Base-by-base conservation (phyloP, 2,888 invertebrate species). In the Oligia fasciuncula region DNA sequence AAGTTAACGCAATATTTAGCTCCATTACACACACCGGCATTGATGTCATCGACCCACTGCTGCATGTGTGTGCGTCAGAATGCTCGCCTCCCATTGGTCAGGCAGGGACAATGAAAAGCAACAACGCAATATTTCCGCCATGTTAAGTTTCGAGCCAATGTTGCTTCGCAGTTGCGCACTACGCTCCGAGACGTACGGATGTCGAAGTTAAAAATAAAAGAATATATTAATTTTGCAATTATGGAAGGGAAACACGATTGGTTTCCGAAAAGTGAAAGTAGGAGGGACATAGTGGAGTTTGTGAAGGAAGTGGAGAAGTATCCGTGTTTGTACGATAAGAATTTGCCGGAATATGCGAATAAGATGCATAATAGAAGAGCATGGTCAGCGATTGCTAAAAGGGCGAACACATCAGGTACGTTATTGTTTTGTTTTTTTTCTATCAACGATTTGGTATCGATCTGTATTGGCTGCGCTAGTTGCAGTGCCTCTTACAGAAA, bases 301-400 rank as follows among this genome's bases (percentile, higher is more conserved):
- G 89, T 91, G 78, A 89, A 88, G 70, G 89, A 90, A 71, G 87
- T 91, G 63, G 88, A 91, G 72, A 91, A 87, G 68, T 86, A 91
- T 81, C 89, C 86, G 57, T 91, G 91, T 81, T 84, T 91, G 65
- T 91, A 91, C 60, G 77, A 91, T 43, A 86, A 84, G n/a, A 91
- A 88, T 13, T 84, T 86, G 49, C 82, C 90, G 63, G 89, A 90
- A n/a, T 90, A 91, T 76, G 84, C 87, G 2, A 90, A 90, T 83
- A 89, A 89, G 19, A 84, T 89, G 73, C 86, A 88, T 54, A 91
- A 89, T 54, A 81, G 88, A 11, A 75, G 80, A 71, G 89, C 90
- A 6, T 91, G 90, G 90, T 62, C 83, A 2, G 73, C 82, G 14
- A 90, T 91, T 65, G 90, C 91, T 1, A 88, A 87, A 63, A 77